A percentile compares a stretch with the other conserved stretches of the same genome.
Evolutionary conservation across 2,888 invertebrate genomes (phyloP).

Genomic region (Meandrusa payeni): DNA sequence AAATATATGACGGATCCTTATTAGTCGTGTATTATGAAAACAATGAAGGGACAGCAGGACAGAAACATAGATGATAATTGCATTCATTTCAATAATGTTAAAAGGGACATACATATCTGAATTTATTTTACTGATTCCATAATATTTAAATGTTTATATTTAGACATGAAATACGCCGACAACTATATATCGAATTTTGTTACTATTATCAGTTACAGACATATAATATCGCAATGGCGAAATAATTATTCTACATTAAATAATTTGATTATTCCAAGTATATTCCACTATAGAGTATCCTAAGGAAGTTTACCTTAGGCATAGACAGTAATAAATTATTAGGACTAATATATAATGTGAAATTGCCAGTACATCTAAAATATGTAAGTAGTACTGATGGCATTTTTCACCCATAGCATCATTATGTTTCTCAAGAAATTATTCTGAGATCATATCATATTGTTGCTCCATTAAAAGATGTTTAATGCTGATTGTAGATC

Average conservation of each 20-base stretch:
- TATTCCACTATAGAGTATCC: no score
- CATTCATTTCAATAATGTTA: no score
- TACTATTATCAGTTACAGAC: not conserved
- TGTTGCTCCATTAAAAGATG: no score
- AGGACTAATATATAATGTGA: no score
- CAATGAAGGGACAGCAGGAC: no score
- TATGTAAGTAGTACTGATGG: not conserved
- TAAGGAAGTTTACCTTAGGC: constrained; percentile 6
- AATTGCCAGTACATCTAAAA: not conserved
- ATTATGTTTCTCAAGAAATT: not conserved
- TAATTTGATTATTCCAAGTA: constrained; percentile 7
- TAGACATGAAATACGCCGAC: constrained; percentile 5
- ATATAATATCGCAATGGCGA: not conserved
- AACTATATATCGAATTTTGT: not conserved
- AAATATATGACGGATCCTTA: no score
- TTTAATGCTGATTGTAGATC: not conserved
- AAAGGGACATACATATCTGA: no score
- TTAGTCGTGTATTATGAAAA: no score
- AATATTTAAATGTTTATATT: not conserved
- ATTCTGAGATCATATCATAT: not conserved
- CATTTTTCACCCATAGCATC: no score
- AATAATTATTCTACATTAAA: constrained; percentile 13
- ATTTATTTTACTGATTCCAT: no score
- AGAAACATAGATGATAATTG: no score
- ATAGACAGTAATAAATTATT: constrained; percentile 12